Evolutionary conservation across 2,797 vertebrate genomes (phyloP).

Genomic region (Myripristis murdjan): DNA sequence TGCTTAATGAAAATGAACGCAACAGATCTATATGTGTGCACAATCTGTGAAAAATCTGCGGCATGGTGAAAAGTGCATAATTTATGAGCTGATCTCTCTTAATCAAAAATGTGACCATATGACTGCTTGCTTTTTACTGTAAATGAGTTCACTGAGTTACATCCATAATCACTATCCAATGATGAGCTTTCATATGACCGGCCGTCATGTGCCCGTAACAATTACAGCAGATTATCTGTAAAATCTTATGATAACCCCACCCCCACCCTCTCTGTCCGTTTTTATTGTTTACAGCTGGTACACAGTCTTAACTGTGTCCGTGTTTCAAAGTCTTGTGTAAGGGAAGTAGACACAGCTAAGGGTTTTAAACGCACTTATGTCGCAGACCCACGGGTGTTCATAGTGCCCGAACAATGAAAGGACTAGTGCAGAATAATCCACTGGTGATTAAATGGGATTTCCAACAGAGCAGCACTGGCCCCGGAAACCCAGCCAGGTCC

Average conservation of each 20-base stretch:
- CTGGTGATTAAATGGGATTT: conserved; percentile 66
- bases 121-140: conserved; percentile 29
- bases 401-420: conserved; percentile 60
- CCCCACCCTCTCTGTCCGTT: conserved; percentile 16
- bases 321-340: conserved; percentile 44
- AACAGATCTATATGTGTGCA: background rate
- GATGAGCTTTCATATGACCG: conserved; percentile 39
- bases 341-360: conserved; percentile 69
- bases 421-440: conserved; percentile 74
- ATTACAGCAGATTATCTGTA: conserved; percentile 16
- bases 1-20: background rate
- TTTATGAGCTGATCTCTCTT: background rate
- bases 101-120: conserved; percentile 32
- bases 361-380: conserved; percentile 69
- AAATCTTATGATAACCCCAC: conserved; percentile 27
- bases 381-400: conserved; percentile 42
- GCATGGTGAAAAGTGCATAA: background rate
- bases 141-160: no score
- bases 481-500: conserved; percentile 20
- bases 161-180: conserved; percentile 33
- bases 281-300: conserved; percentile 35
- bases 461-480: conserved; percentile 35
- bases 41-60: background rate
- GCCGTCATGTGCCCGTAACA: background rate
- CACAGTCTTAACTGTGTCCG: conserved; percentile 24